These are phyloP conservation scores for Psix sp. DNA, from an alignment of 1,140 invertebrate species.

Conservation along the genomic window DNA sequence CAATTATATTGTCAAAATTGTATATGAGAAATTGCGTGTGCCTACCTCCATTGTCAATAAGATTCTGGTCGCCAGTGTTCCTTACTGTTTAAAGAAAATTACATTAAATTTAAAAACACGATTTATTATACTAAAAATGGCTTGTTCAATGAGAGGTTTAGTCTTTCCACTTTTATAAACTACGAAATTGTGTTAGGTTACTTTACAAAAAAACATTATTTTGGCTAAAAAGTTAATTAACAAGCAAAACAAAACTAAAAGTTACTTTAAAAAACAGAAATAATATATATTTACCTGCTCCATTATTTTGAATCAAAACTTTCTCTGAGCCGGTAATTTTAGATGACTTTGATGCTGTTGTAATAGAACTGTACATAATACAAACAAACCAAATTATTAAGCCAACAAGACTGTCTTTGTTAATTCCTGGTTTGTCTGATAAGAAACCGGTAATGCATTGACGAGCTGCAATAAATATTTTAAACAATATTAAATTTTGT, in stretches of 20 bases:
- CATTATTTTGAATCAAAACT: conserved; percentile 84
- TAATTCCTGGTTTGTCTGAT: conserved; percentile 79
- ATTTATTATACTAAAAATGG: conserved; percentile 9
- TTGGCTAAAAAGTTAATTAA: no score
- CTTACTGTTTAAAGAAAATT: conserved; percentile 69
- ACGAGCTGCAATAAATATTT: conserved; percentile 77
- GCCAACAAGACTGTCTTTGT: conserved; percentile 92
- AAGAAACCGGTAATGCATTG: conserved; percentile 84
- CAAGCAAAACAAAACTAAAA: conserved; percentile 24
- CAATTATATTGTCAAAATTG: not conserved
- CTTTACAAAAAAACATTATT: no score
- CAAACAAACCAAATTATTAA: conserved; percentile 95
- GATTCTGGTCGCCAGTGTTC: conserved; percentile 70
- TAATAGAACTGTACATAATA: conserved; percentile 95
- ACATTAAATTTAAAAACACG: conserved; percentile 18
- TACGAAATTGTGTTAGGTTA: no score
- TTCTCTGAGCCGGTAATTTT: conserved; percentile 88
- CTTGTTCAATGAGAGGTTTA: no score
- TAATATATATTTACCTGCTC: conserved; percentile 75
- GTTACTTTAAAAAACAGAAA: not conserved
- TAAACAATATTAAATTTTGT: conserved; percentile 14
- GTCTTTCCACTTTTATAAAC: no score
- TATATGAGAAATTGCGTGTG: conserved; percentile 66
- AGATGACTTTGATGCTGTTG: conserved; percentile 87
- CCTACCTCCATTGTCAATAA: conserved; percentile 76